A percentile compares a stretch with the other conserved stretches of the same genome.
Evolutionary conservation across 2,113 vertebrate genomes (phyloP).

Genomic region (Coturnix japonica): DNA sequence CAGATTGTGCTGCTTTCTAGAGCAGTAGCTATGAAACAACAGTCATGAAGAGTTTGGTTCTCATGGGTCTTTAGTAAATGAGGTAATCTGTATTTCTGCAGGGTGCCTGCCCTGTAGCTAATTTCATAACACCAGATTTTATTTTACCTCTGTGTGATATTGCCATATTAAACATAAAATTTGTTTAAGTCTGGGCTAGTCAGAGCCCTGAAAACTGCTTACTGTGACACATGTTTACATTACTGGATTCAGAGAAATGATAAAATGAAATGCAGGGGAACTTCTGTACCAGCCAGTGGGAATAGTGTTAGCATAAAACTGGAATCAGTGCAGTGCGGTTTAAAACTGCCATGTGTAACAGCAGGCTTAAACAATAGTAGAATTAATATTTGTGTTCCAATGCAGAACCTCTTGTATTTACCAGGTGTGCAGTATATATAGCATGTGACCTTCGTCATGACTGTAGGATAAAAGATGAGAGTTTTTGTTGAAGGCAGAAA

Average conservation of each 20-base stretch:
- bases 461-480: not conserved
- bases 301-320: not conserved
- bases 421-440: not conserved
- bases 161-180: not conserved
- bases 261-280: not conserved
- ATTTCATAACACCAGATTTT: constrained; percentile 7
- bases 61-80: constrained; percentile 68
- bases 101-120: constrained; percentile 14
- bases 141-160: constrained; percentile 10
- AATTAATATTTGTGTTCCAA: not conserved
- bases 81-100: constrained; percentile 53
- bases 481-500: not conserved
- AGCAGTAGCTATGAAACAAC: constrained; percentile 58
- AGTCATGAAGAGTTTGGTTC: constrained; percentile 54
- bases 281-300: not conserved
- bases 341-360: not conserved
- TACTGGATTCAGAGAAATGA: not conserved
- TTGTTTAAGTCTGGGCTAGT: not conserved
- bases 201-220: not conserved
- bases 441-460: not conserved
- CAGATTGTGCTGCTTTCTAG: constrained; percentile 66
- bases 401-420: not conserved
- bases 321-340: not conserved
- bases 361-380: not conserved
- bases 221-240: not conserved